Evolutionary conservation across 1,140 invertebrate species (phyloP), one percentile per base, ranked within the genome.

Genomic region (Danaus plexippus): DNA sequence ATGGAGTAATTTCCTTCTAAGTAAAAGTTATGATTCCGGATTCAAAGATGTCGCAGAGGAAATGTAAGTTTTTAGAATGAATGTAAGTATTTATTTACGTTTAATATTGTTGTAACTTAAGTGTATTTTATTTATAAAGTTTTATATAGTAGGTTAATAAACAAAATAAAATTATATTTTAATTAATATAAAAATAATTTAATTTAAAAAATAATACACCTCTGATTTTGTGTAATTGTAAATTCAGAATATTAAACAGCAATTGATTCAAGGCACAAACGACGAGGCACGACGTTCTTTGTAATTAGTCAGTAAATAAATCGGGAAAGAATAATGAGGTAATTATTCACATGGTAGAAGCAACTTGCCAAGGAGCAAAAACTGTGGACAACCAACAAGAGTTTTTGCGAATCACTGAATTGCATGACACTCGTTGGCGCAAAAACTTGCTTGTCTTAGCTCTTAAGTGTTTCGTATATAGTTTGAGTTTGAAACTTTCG

Each of bases 381-480:
- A 60, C 52, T 9, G 48, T 40, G 18, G 53, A 52, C 53, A 60
- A 12, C 40, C 44, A 53, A 60, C 53, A 47, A 55, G 43, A 43
- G 58, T 60, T 60, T 60, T 60, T 60, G 53, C 32, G 53, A 60
- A 60, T 60, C 52, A 55, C 53, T 43, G 53, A 54, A 32, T 32
- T 32, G 22, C 22, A 32, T 42, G 40, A 51, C 49, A 51, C 22
- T n/a, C 47, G 40, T 9, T 10, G 49, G 49, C 49, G 11, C 11
- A 42, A 51, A 51, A 51, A 41, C 40, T 32, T 45, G 46, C 46
- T 46, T 53, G 15, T 45, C 52, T 64, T 63, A 70, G 70, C 66
- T 58, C 69, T 71, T 74, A 72, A 83, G 73, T 76, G 75, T 77
- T 69, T 77, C 67, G 75, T 77, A 74, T 78, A 79, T 68, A 72